Base-by-base conservation (phyloP, 2,113 vertebrate species). In the Labrus mixtus region DNA sequence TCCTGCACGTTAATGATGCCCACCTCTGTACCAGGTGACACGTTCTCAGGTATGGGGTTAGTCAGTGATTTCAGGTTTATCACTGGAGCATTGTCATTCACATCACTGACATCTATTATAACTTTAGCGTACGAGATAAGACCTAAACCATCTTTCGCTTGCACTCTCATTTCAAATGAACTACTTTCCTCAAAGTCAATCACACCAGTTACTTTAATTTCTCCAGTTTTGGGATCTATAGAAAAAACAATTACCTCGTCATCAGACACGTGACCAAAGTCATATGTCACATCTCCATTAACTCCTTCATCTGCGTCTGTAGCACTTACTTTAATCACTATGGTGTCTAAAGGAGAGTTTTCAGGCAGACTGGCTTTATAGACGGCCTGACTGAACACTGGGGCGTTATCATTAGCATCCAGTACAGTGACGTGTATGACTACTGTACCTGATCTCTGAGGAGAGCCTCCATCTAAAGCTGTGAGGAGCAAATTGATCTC, bases 31-130 rank as follows among this genome's bases (percentile, higher is more conserved):
- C 29, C 29, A 33, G 29, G 29, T 33, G 29, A 33, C 29, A 33
- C 29, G 29, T 33, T 33, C 29, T 33, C 29, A 33, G 6, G 29
- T 33, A 33, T 33, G 29, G 29, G 29, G 29, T 33, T 33, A 33
- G 6, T 33, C 29, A 33, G 29, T 33, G 29, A 33, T 33, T 33
- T 33, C 0, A 33, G 1, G 6, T 2, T 6, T 6, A 33, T 33
- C 6, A 80, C 82, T 62, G 37, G 90, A 0, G 76, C 76, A n/a
- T 96, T 95, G 12, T 96, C 95, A 83, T 96, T 96, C 2, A 94
- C 76, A 58, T 96, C 95, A 65, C 78, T 81, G 1, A 95, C 25
- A 57, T 57, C 55, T 33, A 95, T 88, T 2, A 95, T n/a, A 9
- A 95, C 88, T 77, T 91, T 94, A 0, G 87, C 78, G 72, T 91